These are phyloP conservation scores for Trematocara unimaculatum DNA, from an alignment of 2,113 vertebrate genomes.

Conservation along the genomic window DNA sequence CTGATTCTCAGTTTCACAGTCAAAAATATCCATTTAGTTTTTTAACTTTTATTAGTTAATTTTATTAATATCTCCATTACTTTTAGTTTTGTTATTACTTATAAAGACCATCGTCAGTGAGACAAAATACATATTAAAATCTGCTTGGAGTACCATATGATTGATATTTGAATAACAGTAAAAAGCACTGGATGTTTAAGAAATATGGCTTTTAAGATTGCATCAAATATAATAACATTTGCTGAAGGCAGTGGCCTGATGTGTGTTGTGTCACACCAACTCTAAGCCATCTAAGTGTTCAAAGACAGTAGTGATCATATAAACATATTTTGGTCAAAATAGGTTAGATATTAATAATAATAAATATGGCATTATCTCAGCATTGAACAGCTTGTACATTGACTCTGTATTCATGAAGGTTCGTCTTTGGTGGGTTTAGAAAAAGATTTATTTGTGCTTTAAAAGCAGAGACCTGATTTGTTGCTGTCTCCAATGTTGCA, in stretches of 20 bases:
- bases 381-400: neutral
- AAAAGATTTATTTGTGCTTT: neutral
- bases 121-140: neutral
- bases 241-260: neutral
- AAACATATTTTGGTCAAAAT: neutral
- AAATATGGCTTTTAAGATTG: neutral
- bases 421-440: neutral
- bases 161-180: neutral
- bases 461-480: neutral
- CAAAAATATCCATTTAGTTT: neutral
- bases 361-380: neutral
- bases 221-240: neutral
- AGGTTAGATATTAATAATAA: neutral
- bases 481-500: neutral
- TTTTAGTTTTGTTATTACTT: fast-evolving
- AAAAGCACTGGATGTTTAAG: fast-evolving
- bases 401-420: neutral
- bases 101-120: fast-evolving
- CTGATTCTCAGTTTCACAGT: neutral
- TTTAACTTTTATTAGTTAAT: neutral
- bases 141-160: neutral
- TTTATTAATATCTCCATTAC: neutral
- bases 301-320: neutral
- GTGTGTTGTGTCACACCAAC: neutral
- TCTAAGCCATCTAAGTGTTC: neutral